Evolutionary conservation across 2,797 vertebrate genomes (phyloP), one percentile per base, ranked within the genome.

Genomic region (Epinephelus awoara): DNA sequence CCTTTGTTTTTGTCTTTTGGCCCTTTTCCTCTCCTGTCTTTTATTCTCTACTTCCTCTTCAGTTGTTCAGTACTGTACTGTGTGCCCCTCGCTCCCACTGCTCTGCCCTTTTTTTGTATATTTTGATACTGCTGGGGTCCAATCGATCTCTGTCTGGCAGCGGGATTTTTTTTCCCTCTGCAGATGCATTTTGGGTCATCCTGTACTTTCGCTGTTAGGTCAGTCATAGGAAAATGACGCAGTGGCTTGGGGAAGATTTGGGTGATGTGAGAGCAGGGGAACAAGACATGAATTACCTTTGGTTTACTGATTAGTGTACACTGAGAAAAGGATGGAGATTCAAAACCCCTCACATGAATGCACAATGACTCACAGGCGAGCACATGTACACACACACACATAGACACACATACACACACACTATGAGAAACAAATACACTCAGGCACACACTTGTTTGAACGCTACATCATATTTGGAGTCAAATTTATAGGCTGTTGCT

Each of bases 101-200:
- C 57, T 65, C 6, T 75, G 67, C 67, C 77, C 19, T 52, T 56
- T 50, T 38, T 77, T 67, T 49, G 40, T 69, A 19, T 83, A 42
- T 79, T 84, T 74, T 83, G 23, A 83, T 87, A 80, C 76, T 77
- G 62, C 75, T 72, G 27, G 54, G 75, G 54, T 80, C 40, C 70
- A 82, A 86, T 88, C 67, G 72, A 93, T 88, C 80, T 91, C 66
- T 87, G 84, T 89, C 83, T 79, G 38, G 52, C 51, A 67, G 61
- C 19, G 66, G 51, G 25, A 47, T 76, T 56, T 67, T 54, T 67
- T 68, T 1, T 6, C 3, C 46, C 21, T 44, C 50, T 63, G 64
- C 42, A 62, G 64, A 58, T 70, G 56, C 47, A 85, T 88, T 85
- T 86, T 58, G 77, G 83, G 85, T 91, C 79, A 69, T 83, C 67